These are phyloP conservation scores for Vimba vimba DNA, from an alignment of 2,113 vertebrate genomes.

Conservation along the genomic window DNA sequence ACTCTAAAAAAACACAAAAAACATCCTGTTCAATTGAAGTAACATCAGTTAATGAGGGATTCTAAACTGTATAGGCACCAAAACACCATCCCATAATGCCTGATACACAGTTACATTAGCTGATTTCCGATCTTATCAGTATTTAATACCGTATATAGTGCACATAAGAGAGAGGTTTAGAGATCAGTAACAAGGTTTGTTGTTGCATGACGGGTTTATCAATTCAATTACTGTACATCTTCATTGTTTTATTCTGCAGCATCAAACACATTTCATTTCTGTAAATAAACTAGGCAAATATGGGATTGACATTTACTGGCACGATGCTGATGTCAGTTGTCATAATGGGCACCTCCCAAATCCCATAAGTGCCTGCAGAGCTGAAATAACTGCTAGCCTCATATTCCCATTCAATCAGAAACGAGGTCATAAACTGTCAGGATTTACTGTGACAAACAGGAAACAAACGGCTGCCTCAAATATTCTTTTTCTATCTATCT, in stretches of 20 bases:
- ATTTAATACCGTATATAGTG: not conserved
- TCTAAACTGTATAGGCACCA: too few species aligned
- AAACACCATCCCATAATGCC: too few species aligned
- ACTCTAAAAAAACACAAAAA: too few species aligned
- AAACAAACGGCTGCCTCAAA: not conserved
- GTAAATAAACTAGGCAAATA: slow-evolving; percentile 14
- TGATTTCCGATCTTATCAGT: too few species aligned
- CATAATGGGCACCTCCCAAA: not conserved
- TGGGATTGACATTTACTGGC: not conserved
- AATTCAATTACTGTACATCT: not conserved
- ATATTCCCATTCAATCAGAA: slow-evolving; percentile 20
- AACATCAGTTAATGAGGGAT: too few species aligned
- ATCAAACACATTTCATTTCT: not conserved
- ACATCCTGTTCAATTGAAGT: too few species aligned
- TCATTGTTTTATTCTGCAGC: not conserved
- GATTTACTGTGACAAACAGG: not conserved
- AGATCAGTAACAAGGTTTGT: not conserved
- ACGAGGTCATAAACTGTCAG: not conserved
- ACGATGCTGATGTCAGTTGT: not conserved
- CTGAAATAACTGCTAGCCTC: not conserved
- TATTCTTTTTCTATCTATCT: too few species aligned
- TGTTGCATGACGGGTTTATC: not conserved
- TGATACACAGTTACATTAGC: too few species aligned
- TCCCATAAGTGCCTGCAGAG: not conserved
- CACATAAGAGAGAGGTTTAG: not conserved